Conservation (phyloP, 2,888 invertebrate species). For the Prosopocoilus inquinatus region DNA sequence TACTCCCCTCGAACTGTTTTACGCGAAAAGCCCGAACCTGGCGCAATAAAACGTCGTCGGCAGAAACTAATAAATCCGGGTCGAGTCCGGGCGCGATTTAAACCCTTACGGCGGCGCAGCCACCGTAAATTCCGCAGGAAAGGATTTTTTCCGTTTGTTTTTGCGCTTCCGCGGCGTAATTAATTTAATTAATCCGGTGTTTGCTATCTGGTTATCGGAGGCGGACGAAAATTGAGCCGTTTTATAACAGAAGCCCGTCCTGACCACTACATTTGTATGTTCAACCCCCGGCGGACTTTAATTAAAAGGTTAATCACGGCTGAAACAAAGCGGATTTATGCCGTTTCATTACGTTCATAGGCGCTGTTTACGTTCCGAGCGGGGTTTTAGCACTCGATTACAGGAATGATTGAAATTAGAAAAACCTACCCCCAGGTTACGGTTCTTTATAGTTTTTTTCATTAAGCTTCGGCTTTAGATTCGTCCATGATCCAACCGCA, state of each 20-base stretch:
- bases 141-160: slow-evolving; percentile 2
- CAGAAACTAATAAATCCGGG: background rate
- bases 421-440: too few species aligned
- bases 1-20: too few species aligned
- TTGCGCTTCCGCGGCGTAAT: slow-evolving; percentile 14
- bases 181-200: slow-evolving; percentile 25
- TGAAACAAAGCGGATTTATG: slow-evolving; percentile 23
- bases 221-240: slow-evolving; percentile 23
- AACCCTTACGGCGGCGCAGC: background rate
- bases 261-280: slow-evolving; percentile 14
- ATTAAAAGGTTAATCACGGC: slow-evolving; percentile 28
- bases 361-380: slow-evolving; percentile 13
- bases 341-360: slow-evolving; percentile 15
- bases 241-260: slow-evolving; percentile 16
- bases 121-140: background rate
- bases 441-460: too few species aligned
- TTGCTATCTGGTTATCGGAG: slow-evolving; percentile 21
- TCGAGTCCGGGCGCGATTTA: background rate
- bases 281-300: slow-evolving; percentile 18
- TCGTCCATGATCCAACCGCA: too few species aligned
- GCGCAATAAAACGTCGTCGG: too few species aligned
- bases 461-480: too few species aligned
- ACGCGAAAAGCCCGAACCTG: too few species aligned
- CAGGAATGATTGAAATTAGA: too few species aligned
- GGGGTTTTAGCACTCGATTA: background rate